Conservation (phyloP, 2,888 invertebrate genomes). For the Synanthedon myopaeformis region DNA sequence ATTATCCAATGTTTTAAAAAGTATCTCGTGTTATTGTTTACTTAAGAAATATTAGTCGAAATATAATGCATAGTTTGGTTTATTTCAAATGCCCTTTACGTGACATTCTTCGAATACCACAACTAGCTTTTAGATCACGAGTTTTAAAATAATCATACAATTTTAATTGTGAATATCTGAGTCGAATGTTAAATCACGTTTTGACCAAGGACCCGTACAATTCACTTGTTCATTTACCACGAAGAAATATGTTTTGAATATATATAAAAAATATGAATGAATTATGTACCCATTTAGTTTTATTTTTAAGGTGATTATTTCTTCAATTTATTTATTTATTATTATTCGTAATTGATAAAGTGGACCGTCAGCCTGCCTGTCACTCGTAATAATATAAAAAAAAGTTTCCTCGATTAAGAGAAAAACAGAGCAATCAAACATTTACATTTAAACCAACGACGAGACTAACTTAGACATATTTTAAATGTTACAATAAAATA, state of each 20-base stretch:
- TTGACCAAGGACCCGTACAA: background rate
- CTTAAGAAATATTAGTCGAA: slow-evolving; percentile 12
- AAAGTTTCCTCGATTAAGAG: too few relatives aligned
- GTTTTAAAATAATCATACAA: slow-evolving; percentile 18
- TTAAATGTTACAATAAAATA: too few relatives aligned
- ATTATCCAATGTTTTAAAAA: slow-evolving; percentile 51
- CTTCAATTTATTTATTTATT: too few relatives aligned
- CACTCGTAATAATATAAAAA: too few relatives aligned
- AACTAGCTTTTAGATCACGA: slow-evolving; percentile 29
- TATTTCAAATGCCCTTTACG: slow-evolving; percentile 33
- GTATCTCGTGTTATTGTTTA: slow-evolving; percentile 30
- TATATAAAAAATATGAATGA: too few relatives aligned
- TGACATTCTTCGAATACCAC: slow-evolving; percentile 38
- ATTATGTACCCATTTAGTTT: too few relatives aligned
- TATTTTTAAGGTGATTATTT: too few relatives aligned
- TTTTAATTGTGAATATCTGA: slow-evolving; percentile 1
- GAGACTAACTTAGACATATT: too few relatives aligned
- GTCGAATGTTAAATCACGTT: slow-evolving; percentile 1
- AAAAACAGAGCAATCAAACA: too few relatives aligned
- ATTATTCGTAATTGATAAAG: too few relatives aligned
- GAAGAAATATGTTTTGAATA: background rate
- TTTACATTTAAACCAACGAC: too few relatives aligned
- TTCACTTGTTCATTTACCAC: background rate
- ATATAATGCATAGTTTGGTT: slow-evolving; percentile 18
- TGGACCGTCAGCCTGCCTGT: too few relatives aligned